Conservation (phyloP, 2,888 invertebrate species). For the Mimumesa dahlbomi region DNA sequence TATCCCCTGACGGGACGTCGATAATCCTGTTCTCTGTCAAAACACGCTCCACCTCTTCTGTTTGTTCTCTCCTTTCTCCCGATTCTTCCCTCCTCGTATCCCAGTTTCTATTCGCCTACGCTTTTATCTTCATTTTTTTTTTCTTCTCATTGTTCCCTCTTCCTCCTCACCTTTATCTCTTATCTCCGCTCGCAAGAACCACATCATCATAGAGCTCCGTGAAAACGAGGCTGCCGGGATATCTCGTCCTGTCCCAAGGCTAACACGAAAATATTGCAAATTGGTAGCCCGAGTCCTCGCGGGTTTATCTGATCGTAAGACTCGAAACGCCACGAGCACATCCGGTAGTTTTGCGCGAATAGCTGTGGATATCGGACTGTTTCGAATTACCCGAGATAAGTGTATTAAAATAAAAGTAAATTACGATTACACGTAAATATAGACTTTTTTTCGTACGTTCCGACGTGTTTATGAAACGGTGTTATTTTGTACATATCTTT, state of each 20-base stretch:
- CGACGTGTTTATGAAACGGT: too few species aligned
- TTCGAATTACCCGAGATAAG: not conserved
- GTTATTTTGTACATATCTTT: too few species aligned
- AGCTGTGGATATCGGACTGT: constrained; percentile 11
- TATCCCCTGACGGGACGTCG: constrained; percentile 61
- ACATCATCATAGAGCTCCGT: constrained; percentile 34
- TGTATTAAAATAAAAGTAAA: not conserved
- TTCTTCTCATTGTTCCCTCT: constrained; percentile 26
- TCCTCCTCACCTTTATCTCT: constrained; percentile 27
- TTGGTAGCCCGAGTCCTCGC: constrained; percentile 58
- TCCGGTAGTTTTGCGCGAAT: not conserved
- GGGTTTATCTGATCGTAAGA: constrained; percentile 48
- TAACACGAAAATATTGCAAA: constrained; percentile 74
- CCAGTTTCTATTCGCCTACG: constrained; percentile 21
- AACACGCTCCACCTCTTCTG: constrained; percentile 53
- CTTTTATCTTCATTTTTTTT: constrained; percentile 14
- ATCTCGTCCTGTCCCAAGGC: constrained; percentile 53
- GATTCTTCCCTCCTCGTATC: constrained; percentile 5
- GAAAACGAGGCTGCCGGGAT: constrained; percentile 54
- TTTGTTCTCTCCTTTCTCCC: constrained; percentile 25
- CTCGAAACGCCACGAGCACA: constrained; percentile 6
- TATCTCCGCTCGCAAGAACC: constrained; percentile 40
- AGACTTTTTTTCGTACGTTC: not conserved
- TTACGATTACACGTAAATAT: too few species aligned
- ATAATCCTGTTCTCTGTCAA: constrained; percentile 68